A percentile compares a stretch with the other conserved stretches of the same genome.
Conservation (phyloP, 2,888 invertebrate genomes). For the Scaptodrosophila latifasciaeformis region DNA sequence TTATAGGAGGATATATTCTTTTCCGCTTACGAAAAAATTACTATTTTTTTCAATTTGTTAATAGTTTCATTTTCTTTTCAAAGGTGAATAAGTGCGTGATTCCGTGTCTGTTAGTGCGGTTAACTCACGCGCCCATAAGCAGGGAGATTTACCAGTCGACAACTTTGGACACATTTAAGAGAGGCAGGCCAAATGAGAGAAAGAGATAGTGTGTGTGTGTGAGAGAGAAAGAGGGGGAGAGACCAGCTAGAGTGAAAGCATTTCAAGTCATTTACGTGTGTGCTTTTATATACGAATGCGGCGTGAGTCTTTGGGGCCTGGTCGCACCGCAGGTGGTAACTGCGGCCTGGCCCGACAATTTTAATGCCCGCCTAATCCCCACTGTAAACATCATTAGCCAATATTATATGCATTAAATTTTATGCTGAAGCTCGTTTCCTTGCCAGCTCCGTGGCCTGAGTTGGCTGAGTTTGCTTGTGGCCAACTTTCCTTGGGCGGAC, state of each 20-base stretch:
- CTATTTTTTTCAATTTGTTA: too few relatives aligned
- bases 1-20: too few relatives aligned
- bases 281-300: neutral
- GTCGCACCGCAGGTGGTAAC: slow-evolving; percentile 62
- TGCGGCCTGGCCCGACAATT: slow-evolving; percentile 66
- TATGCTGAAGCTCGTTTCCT: slow-evolving; percentile 60
- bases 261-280: neutral
- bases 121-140: too few relatives aligned
- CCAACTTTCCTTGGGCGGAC: neutral
- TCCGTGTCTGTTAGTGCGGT: too few relatives aligned
- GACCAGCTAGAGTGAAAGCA: neutral
- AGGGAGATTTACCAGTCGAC: too few relatives aligned
- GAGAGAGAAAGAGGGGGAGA: neutral
- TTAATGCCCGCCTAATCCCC: slow-evolving; percentile 72
- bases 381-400: slow-evolving; percentile 75
- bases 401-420: slow-evolving; percentile 76
- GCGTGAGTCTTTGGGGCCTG: neutral
- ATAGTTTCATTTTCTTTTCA: too few relatives aligned
- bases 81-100: too few relatives aligned
- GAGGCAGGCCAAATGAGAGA: too few relatives aligned
- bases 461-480: neutral
- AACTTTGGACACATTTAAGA: too few relatives aligned
- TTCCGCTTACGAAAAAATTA: too few relatives aligned
- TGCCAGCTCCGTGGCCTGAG: slow-evolving; percentile 21
- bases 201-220: too few relatives aligned